A percentile compares a stretch with the other conserved stretches of the same genome.
phyloP scores from a whole-genome alignment of 2,797 vertebrate species.

The Melopsittacus undulatus region DNA sequence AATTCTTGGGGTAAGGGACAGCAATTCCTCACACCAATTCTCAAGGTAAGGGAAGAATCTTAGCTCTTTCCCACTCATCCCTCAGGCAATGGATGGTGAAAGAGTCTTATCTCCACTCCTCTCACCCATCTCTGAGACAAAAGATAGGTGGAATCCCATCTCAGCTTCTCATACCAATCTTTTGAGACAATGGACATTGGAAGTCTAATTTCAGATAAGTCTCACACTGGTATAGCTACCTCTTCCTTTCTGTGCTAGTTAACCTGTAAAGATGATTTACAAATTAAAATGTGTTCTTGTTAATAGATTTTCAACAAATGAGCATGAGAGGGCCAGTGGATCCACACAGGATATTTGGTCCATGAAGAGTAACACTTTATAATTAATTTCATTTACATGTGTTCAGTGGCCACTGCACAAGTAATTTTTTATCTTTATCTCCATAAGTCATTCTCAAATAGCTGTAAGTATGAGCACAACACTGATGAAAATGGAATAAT shows the following conservation, averaged over 20 bases:
- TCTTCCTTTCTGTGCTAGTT: not conserved
- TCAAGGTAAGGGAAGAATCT: not conserved
- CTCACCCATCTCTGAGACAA: not conserved
- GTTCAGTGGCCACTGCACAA: not conserved
- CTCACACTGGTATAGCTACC: not conserved
- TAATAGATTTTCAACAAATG: not conserved
- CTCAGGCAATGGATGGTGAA: too few relatives aligned
- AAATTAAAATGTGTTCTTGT: not conserved
- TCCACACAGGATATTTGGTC: not conserved
- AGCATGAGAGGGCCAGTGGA: not conserved
- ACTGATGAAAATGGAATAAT: not conserved
- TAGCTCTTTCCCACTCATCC: not conserved
- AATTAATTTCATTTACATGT: slow-evolving; percentile 29
- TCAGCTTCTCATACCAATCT: not conserved
- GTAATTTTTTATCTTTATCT: not conserved
- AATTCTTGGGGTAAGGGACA: too few relatives aligned
- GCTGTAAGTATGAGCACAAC: not conserved
- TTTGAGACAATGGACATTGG: not conserved
- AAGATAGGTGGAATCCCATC: not conserved
- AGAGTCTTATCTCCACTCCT: not conserved
- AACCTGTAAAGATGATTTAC: not conserved
- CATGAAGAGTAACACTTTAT: not conserved
- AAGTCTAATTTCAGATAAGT: not conserved
- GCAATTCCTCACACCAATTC: too few relatives aligned
- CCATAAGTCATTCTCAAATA: not conserved